Evolutionary conservation across 2,888 invertebrate genomes (phyloP).

Genomic region (Palloptera scutellata): DNA sequence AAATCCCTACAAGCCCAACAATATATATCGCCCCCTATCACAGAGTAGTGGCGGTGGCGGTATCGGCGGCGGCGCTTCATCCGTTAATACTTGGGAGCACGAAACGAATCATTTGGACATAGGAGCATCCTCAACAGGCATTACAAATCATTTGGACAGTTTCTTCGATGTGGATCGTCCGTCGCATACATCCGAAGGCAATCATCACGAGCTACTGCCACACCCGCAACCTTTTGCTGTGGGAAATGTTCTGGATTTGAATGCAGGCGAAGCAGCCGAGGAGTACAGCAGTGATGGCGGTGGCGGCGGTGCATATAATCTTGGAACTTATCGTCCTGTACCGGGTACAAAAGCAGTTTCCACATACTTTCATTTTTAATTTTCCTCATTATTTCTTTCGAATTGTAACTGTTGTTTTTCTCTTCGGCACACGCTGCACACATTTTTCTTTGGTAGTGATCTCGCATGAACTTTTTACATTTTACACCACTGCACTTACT

Average conservation of each 20-base stretch:
- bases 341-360: constrained; percentile 55
- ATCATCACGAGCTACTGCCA: constrained; percentile 34
- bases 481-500: constrained; percentile 18
- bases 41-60: constrained; percentile 21
- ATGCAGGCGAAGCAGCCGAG: constrained; percentile 55
- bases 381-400: constrained; percentile 15
- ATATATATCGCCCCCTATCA: constrained; percentile 37
- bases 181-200: constrained; percentile 34
- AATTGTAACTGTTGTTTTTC: constrained; percentile 4
- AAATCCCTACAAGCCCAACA: constrained; percentile 50
- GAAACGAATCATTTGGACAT: constrained; percentile 54
- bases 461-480: constrained; percentile 13
- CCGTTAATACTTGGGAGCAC: constrained; percentile 55
- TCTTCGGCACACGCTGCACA: background rate
- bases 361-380: constrained; percentile 20
- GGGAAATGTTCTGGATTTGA: constrained; percentile 58
- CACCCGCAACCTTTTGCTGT: constrained; percentile 56
- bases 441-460: background rate
- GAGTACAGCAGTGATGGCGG: constrained; percentile 49
- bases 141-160: constrained; percentile 62
- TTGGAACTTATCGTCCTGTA: constrained; percentile 60
- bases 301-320: constrained; percentile 48
- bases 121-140: constrained; percentile 45
- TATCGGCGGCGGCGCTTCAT: background rate
- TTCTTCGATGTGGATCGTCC: constrained; percentile 57